Conservation (phyloP, 2,888 invertebrate species). For the Heterodera filipjevi region DNA sequence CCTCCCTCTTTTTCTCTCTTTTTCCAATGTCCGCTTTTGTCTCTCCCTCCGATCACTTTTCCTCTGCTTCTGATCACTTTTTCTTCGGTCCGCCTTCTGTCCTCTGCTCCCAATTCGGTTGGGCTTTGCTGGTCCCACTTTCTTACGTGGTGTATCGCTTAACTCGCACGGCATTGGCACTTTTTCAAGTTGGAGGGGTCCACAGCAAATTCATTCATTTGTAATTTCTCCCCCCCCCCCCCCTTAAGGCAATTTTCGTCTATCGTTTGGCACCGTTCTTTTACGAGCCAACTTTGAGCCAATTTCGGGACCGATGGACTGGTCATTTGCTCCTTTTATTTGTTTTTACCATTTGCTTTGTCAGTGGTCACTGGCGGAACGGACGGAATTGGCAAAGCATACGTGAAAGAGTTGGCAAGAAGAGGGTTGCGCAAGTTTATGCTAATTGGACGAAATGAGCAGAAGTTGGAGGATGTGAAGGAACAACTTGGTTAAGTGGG, state of each 20-base stretch:
- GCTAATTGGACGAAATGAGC: constrained; percentile 55
- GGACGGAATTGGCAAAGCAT: constrained; percentile 62
- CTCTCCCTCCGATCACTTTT: no score
- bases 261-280: constrained; percentile 56
- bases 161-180: constrained; percentile 55
- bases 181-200: constrained; percentile 40
- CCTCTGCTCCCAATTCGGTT: neutral
- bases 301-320: constrained; percentile 56
- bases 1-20: neutral
- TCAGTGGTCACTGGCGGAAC: constrained; percentile 59
- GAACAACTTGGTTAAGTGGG: constrained; percentile 48
- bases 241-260: constrained; percentile 49
- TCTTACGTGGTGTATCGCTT: constrained; percentile 42
- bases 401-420: constrained; percentile 55
- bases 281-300: constrained; percentile 51
- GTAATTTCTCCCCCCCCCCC: neutral
- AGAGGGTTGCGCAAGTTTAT: constrained; percentile 60
- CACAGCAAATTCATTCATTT: neutral
- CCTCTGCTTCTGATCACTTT: neutral
- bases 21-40: no score
- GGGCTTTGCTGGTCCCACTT: constrained; percentile 17
- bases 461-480: constrained; percentile 55
- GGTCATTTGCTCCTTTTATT: constrained; percentile 36
- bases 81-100: neutral
- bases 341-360: neutral